A percentile compares a stretch with the other conserved stretches of the same genome.
Conservation (phyloP, 1,140 invertebrate genomes). For the Drosophila paulistorum region DNA sequence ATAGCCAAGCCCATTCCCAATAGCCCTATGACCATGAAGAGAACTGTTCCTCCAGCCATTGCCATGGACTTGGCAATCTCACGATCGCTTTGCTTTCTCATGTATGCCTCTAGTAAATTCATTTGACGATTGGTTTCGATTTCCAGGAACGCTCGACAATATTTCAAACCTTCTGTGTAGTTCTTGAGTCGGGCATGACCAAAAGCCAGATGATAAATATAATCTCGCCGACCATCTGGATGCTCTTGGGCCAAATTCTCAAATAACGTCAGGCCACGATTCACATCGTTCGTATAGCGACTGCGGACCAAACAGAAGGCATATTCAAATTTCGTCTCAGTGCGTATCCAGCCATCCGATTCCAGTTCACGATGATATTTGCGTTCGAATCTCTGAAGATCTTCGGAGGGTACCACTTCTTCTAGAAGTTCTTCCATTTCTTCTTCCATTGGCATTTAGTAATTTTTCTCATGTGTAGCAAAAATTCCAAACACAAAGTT, state of each 20-base stretch:
- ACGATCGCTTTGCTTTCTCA: constrained; percentile 93
- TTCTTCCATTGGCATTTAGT: background rate
- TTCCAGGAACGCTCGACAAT: constrained; percentile 87
- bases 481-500: constrained; percentile 1
- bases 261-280: constrained; percentile 89
- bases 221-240: constrained; percentile 92
- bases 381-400: constrained; percentile 94
- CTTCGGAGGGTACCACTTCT: constrained; percentile 89
- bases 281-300: constrained; percentile 89
- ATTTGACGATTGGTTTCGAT: constrained; percentile 96
- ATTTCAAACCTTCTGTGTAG: constrained; percentile 91
- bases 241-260: constrained; percentile 92
- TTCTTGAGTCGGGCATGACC: constrained; percentile 95
- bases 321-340: constrained; percentile 95
- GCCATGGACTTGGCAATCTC: constrained; percentile 93
- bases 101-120: constrained; percentile 86
- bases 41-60: constrained; percentile 89
- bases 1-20: constrained; percentile 89
- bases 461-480: constrained; percentile 2
- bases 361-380: constrained; percentile 90
- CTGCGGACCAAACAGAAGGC: constrained; percentile 95
- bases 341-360: constrained; percentile 86
- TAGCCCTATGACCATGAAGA: constrained; percentile 90
- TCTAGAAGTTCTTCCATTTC: constrained; percentile 89
- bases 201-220: constrained; percentile 95